These are phyloP conservation scores for Carassius carassius DNA, from an alignment of 2,113 vertebrate genomes.

Conservation along the genomic window DNA sequence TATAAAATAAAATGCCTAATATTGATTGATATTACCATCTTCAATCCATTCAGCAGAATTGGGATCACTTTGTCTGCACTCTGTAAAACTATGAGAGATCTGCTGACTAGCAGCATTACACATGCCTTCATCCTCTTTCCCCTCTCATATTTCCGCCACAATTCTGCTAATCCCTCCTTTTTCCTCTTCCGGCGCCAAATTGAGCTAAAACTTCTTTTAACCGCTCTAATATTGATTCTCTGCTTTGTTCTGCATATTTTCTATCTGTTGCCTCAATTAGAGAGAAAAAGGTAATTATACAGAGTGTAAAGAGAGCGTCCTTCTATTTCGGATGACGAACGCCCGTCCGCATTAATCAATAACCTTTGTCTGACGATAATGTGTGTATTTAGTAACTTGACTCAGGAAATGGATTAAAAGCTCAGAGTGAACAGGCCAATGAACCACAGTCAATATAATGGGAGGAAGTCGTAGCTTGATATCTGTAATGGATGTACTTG, in stretches of 20 bases:
- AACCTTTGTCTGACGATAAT: conserved; percentile 57
- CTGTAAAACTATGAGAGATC: background rate
- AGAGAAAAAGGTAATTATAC: conserved; percentile 58
- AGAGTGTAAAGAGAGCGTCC: conserved; percentile 54
- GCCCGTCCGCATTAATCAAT: conserved; percentile 52
- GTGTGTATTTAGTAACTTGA: conserved; percentile 57
- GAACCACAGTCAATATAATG: conserved; percentile 50
- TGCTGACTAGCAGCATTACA: conserved; percentile 4
- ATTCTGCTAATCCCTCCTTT: conserved; percentile 23
- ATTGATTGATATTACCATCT: background rate
- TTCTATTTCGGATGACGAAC: conserved; percentile 53
- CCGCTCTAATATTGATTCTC: conserved; percentile 56
- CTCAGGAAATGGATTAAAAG: conserved; percentile 54
- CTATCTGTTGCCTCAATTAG: conserved; percentile 57
- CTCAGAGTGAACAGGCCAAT: conserved; percentile 49
- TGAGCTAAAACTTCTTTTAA: conserved; percentile 56
- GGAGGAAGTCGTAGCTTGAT: conserved; percentile 47
- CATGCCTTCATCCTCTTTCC: conserved; percentile 3
- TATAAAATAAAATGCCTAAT: no score
- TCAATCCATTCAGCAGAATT: background rate
- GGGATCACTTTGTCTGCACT: background rate
- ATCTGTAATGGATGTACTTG: conserved; percentile 51
- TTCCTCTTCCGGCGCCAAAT: conserved; percentile 51
- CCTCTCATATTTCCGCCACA: background rate
- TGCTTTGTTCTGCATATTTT: conserved; percentile 55